Evolutionary conservation across 1,140 invertebrate species (phyloP).

Genomic region (Pemphigus obesinymphae): DNA sequence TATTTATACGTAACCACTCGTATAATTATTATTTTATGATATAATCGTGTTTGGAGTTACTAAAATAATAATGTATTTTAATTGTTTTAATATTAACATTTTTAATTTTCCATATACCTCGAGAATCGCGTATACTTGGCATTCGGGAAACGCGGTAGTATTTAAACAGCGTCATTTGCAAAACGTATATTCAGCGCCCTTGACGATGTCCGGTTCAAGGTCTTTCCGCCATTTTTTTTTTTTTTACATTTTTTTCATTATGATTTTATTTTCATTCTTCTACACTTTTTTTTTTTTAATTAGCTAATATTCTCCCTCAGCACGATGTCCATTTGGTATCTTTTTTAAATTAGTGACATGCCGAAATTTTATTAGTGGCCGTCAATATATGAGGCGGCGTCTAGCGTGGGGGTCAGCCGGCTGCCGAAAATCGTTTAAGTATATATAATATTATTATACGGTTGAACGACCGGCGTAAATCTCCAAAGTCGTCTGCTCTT

Average conservation of each 20-base stretch:
- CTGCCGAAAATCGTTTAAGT: background rate
- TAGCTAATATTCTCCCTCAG: constrained; percentile 3
- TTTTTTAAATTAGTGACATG: background rate
- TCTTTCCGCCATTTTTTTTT: constrained; percentile 22
- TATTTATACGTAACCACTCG: too few species aligned
- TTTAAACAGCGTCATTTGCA: constrained; percentile 29
- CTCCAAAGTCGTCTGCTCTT: too few species aligned
- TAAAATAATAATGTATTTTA: too few species aligned
- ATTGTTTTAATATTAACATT: too few species aligned
- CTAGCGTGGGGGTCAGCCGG: background rate
- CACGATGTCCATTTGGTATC: background rate
- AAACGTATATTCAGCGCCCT: constrained; percentile 30
- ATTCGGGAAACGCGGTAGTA: constrained; percentile 22
- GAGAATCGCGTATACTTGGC: background rate
- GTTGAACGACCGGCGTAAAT: background rate
- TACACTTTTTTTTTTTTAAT: background rate
- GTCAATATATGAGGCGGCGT: background rate
- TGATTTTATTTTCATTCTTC: constrained; percentile 18
- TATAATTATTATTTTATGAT: too few species aligned
- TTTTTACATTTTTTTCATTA: constrained; percentile 6
- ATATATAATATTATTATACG: background rate
- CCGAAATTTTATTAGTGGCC: constrained; percentile 11
- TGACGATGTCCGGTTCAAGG: constrained; percentile 40
- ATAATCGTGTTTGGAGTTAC: too few species aligned
- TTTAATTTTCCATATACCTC: too few species aligned